These are phyloP conservation scores for Rhizomys pruinosus DNA, from an alignment of 2,113 vertebrate species.

Conservation along the genomic window DNA sequence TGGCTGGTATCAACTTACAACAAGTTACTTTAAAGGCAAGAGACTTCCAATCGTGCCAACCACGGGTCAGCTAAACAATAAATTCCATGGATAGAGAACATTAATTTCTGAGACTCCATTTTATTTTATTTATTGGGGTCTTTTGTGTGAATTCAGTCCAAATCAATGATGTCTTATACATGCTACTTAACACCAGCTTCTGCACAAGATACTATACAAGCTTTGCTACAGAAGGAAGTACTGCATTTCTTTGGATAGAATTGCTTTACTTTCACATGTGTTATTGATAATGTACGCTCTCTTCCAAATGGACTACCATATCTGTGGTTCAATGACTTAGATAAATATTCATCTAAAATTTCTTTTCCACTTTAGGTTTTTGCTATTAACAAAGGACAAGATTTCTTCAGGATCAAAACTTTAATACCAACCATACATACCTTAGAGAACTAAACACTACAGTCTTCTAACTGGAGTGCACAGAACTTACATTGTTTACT, in stretches of 20 bases:
- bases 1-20: accelerated
- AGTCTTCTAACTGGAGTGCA: constrained; percentile 4
- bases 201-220: neutral
- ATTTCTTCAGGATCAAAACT: neutral
- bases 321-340: neutral
- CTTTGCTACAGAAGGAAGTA: neutral
- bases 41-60: neutral
- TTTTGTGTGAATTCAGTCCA: neutral
- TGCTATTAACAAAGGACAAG: neutral
- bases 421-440: neutral
- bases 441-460: neutral
- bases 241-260: neutral
- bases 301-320: neutral
- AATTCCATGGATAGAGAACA: neutral
- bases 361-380: neutral
- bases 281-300: neutral
- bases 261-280: constrained; percentile 8
- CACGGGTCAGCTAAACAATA: neutral
- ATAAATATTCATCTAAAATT: neutral
- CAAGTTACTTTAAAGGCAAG: neutral
- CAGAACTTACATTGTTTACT: neutral
- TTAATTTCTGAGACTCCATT: neutral
- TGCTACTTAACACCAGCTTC: neutral
- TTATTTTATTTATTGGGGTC: neutral
- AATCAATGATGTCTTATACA: neutral